phyloP scores from a whole-genome alignment of 1,140 invertebrate species.

The Hycleus phaleratus region DNA sequence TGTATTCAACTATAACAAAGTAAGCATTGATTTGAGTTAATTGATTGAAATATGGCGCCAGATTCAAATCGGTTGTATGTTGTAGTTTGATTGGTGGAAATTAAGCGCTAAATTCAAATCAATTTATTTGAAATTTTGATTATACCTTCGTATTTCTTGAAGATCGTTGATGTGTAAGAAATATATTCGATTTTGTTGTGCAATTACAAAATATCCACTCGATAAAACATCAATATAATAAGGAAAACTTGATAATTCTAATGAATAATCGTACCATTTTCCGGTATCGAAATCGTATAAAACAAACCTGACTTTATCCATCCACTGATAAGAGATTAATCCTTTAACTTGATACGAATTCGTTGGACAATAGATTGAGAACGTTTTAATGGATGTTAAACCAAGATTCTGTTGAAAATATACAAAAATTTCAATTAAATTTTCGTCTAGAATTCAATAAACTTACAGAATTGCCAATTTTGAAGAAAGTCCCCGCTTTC shows the following conservation, averaged over 20 bases:
- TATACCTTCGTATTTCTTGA: no score
- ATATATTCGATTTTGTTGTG: slow-evolving; percentile 8
- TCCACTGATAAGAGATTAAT: neutral
- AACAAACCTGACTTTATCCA: no score
- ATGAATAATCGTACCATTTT: no score
- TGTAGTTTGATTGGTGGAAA: no score
- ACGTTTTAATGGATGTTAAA: neutral
- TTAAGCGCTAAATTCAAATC: no score
- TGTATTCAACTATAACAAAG: no score
- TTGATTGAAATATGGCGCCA: no score
- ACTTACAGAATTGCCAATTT: slow-evolving; percentile 39
- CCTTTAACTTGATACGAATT: neutral
- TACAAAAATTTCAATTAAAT: slow-evolving; percentile 6
- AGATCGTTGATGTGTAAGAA: slow-evolving; percentile 14
- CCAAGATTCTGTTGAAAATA: neutral
- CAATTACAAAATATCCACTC: slow-evolving; percentile 15
- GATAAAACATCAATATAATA: neutral
- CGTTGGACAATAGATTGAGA: neutral
- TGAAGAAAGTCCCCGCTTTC: slow-evolving; percentile 47
- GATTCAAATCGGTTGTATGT: no score
- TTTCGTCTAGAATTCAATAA: slow-evolving; percentile 36
- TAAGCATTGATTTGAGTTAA: no score
- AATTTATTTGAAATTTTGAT: no score
- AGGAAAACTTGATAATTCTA: no score
- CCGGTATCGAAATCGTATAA: no score